Evolutionary conservation across 30 jellyfish, hydroid and myxozoan species (phyloP).

Genomic region (Pelagia noctiluca): DNA sequence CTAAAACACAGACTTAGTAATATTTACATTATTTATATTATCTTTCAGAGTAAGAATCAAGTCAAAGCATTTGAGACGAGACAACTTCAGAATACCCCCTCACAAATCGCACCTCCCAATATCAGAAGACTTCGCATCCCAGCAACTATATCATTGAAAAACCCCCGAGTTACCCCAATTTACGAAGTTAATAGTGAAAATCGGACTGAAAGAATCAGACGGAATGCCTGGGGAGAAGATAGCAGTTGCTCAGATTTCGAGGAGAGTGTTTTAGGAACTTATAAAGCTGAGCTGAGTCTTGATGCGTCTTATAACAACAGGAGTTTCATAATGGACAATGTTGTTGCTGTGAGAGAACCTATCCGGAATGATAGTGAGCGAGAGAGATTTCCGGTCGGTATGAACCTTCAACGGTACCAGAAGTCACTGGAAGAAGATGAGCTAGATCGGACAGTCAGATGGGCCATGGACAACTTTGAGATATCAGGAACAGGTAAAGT

Average conservation of each 20-base stretch:
- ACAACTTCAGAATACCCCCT: too few species aligned
- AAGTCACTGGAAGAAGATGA: slow-evolving; percentile 51
- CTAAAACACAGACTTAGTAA: too few species aligned
- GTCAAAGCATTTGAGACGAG: too few species aligned
- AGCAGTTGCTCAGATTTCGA: background rate
- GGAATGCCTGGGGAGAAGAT: background rate
- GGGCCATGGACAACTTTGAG: slow-evolving; percentile 68
- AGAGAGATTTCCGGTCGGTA: background rate
- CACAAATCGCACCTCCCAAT: background rate
- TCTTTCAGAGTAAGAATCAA: too few species aligned
- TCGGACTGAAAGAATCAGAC: slow-evolving; percentile 44
- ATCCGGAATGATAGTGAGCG: background rate
- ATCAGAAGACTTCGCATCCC: slow-evolving; percentile 36
- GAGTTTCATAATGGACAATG: background rate
- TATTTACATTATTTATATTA: too few species aligned
- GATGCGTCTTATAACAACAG: background rate
- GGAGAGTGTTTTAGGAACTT: slow-evolving; percentile 35
- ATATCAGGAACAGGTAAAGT: slow-evolving; percentile 67
- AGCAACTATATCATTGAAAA: slow-evolving; percentile 20
- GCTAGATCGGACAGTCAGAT: slow-evolving; percentile 51
- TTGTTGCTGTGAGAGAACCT: background rate
- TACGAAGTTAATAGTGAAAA: too few species aligned
- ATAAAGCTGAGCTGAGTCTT: background rate
- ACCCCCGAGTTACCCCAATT: slow-evolving; percentile 39
- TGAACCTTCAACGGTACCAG: background rate